Percentiles rank a stretch among this genome's conserved stretches.
Evolutionary conservation across 2,113 vertebrate species (phyloP).

Genomic region (Macrotis lagotis): DNA sequence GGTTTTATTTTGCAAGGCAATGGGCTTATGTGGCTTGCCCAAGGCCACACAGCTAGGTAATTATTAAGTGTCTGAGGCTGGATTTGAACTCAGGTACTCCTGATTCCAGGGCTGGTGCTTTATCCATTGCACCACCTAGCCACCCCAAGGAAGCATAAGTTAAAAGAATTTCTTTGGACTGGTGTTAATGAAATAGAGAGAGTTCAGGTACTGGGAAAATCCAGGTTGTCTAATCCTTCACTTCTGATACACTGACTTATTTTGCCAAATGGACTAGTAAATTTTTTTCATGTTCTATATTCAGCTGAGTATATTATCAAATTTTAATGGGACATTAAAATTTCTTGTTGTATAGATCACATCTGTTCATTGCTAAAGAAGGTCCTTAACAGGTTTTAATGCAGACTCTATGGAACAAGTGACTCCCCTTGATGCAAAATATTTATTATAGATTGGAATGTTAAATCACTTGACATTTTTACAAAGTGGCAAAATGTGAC

Average conservation of each 20-base stretch:
- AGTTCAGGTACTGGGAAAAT: not conserved
- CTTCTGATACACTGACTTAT: not conserved
- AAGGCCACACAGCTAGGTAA: too few relatives aligned
- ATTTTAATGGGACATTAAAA: not conserved
- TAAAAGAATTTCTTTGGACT: not conserved
- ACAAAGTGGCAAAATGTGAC: not conserved
- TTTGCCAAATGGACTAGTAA: not conserved
- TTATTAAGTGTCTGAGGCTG: too few relatives aligned
- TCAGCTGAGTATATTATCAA: not conserved
- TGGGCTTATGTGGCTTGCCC: too few relatives aligned
- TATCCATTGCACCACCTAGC: too few relatives aligned
- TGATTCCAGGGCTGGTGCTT: too few relatives aligned
- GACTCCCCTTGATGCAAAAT: not conserved
- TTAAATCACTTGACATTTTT: not conserved
- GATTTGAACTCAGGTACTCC: too few relatives aligned
- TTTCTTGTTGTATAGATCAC: not conserved
- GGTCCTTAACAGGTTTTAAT: not conserved
- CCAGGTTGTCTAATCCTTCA: not conserved
- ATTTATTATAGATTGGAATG: not conserved
- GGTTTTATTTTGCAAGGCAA: too few relatives aligned
- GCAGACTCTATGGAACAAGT: not conserved
- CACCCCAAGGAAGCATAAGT: not conserved
- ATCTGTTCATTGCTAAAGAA: not conserved
- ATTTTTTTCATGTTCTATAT: not conserved
- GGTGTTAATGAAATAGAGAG: not conserved